These are phyloP conservation scores for Polypterus senegalus DNA, from an alignment of 2,113 vertebrate species.

Conservation along the genomic window DNA sequence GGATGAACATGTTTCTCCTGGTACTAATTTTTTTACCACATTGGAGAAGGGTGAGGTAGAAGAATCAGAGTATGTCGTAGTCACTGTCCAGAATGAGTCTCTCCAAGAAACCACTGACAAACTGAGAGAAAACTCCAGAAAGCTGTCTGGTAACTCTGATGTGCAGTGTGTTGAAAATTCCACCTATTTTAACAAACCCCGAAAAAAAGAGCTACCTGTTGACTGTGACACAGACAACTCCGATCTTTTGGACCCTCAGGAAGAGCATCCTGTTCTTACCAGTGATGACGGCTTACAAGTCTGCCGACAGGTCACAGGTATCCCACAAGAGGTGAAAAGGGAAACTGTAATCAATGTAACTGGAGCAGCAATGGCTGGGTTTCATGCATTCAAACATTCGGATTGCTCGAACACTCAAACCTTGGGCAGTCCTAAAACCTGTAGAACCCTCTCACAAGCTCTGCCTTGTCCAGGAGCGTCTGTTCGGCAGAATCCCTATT, in stretches of 20 bases:
- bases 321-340: constrained; percentile 16
- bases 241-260: no score
- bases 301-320: constrained; percentile 9
- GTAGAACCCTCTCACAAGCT: constrained; percentile 22
- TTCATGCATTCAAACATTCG: constrained; percentile 3
- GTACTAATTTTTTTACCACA: constrained; percentile 48
- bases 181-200: no score
- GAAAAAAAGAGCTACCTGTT: no score
- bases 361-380: not conserved
- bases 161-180: no score
- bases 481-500: constrained; percentile 23
- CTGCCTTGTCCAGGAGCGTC: constrained; percentile 37
- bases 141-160: no score
- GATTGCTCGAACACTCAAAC: constrained; percentile 10
- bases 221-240: no score
- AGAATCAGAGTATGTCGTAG: constrained; percentile 63
- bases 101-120: constrained; percentile 28
- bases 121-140: constrained; percentile 1
- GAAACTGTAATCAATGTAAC: constrained; percentile 12
- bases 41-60: constrained; percentile 65
- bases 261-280: no score
- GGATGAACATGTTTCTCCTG: constrained; percentile 39
- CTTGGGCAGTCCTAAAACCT: constrained; percentile 17
- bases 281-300: no score
- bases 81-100: constrained; percentile 50